Base-by-base conservation (phyloP, 2,797 vertebrate species). In the Dryobates pubescens region DNA sequence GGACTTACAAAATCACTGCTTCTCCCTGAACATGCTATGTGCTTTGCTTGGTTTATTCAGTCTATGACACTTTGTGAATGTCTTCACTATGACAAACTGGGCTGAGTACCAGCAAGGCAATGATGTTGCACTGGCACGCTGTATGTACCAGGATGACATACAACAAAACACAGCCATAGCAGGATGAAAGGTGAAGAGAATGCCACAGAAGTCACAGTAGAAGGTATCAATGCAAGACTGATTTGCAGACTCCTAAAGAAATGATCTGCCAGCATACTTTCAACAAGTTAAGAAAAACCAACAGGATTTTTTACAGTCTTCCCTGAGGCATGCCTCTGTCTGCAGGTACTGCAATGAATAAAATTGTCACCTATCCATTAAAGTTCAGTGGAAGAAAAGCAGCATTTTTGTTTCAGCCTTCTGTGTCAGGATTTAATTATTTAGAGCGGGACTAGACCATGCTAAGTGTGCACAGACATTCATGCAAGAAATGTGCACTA, bases 321-420 rank as follows among this genome's bases (percentile, higher is more conserved):
- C 81, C 84, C 72, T 57, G 45, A 82, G 72, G 86, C 81, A 76
- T 85, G 78, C 83, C 81, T 91, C 41, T 64, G 58, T 61, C 74
- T 76, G 51, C 61, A 86, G 58, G 81, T 91, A 86, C 84, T 86
- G 88, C 71, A 82, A 9, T 13, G 34, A 84, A 75, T 84, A 45
- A 54, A 91, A 71, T 3, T 73, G 45, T 65, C 82, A 82, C 43
- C 74, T 94, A 76, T 70, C 74, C 61, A 68, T 68, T 91, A 49
- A 90, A 79, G 61, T 73, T 76, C 75, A 62, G 32, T 68, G n/a
- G 27, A 86, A 91, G 71, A 91, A 89, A 86, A 84, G 64, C 7
- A 53, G 10, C 41, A 15, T 51, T 87, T 85, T 77, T 59, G 26
- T 45, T 91, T 54, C 17, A 80, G 76, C 27, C 29, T 83, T 84